A percentile compares a stretch with the other conserved stretches of the same genome.
phyloP scores from a whole-genome alignment of 2,888 invertebrate genomes.

The Psylliodes chrysocephalus region DNA sequence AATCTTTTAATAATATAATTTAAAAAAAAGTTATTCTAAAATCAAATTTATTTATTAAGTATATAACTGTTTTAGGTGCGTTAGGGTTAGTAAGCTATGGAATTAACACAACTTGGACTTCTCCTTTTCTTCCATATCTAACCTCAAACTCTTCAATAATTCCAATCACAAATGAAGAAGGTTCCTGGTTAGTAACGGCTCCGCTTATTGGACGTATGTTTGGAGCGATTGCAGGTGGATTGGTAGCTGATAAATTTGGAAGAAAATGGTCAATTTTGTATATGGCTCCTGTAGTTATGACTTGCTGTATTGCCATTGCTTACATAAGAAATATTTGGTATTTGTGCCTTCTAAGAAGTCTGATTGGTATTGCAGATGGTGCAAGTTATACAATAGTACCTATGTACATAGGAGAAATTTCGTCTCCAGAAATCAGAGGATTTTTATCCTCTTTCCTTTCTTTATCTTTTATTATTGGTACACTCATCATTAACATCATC shows the following conservation, averaged over 20 bases:
- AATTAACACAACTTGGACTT: slow-evolving; percentile 69
- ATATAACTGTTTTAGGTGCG: slow-evolving; percentile 5
- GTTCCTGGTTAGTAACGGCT: slow-evolving; percentile 74
- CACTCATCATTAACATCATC: slow-evolving; percentile 71
- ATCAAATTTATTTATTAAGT: neutral
- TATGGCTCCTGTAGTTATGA: slow-evolving; percentile 11
- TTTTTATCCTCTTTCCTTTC: slow-evolving; percentile 73
- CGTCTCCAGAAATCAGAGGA: slow-evolving; percentile 69
- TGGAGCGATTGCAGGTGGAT: slow-evolving; percentile 71
- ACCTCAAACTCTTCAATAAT: slow-evolving; percentile 56
- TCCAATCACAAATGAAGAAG: slow-evolving; percentile 65
- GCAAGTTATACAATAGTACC: slow-evolving; percentile 64
- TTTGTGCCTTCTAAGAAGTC: slow-evolving; percentile 55
- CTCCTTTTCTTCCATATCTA: slow-evolving; percentile 69
- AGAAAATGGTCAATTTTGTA: slow-evolving; percentile 72
- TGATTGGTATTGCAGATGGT: slow-evolving; percentile 71
- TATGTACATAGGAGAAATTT: slow-evolving; percentile 72
- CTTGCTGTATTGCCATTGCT: slow-evolving; percentile 8
- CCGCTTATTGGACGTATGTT: slow-evolving; percentile 73
- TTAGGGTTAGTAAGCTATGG: slow-evolving; percentile 58
- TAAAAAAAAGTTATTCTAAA: too few species aligned
- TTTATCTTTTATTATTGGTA: slow-evolving; percentile 68
- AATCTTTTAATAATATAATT: too few species aligned
- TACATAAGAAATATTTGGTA: slow-evolving; percentile 12
- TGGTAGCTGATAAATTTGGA: slow-evolving; percentile 73